Percentiles rank a stretch among this genome's conserved stretches.
Evolutionary conservation across 2,113 vertebrate genomes (phyloP).

Genomic region (Pundamilia nyererei): DNA sequence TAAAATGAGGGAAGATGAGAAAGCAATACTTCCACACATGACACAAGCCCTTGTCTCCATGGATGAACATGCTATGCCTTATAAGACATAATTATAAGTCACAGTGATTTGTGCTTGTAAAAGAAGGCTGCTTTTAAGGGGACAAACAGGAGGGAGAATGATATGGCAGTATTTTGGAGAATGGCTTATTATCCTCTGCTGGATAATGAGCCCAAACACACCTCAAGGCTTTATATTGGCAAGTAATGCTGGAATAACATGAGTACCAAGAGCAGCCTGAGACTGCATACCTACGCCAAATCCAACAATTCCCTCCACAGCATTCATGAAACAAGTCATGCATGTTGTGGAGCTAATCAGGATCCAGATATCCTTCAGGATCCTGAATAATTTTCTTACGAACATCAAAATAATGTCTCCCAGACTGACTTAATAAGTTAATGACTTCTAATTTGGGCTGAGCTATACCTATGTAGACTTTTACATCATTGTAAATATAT

Average conservation of each 20-base stretch:
- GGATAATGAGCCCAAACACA: background rate
- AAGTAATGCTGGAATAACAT: background rate
- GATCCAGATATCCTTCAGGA: background rate
- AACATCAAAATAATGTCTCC: background rate
- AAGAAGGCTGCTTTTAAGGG: background rate
- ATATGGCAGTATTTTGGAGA: background rate
- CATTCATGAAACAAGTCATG: background rate
- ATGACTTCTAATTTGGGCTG: background rate
- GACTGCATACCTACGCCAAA: background rate
- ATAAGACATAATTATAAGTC: background rate
- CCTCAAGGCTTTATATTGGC: background rate
- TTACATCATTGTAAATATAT: background rate
- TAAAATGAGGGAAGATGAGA: background rate
- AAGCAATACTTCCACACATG: background rate
- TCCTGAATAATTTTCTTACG: background rate
- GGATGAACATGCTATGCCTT: background rate
- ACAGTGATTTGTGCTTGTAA: background rate
- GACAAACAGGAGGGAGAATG: background rate
- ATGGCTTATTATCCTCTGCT: background rate
- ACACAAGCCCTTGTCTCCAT: background rate
- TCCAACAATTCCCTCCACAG: background rate
- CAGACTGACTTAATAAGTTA: background rate
- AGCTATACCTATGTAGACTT: background rate
- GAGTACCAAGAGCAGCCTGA: background rate
- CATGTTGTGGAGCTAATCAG: background rate